These are phyloP conservation scores for Solea senegalensis DNA, from an alignment of 2,113 vertebrate species.

Conservation along the genomic window DNA sequence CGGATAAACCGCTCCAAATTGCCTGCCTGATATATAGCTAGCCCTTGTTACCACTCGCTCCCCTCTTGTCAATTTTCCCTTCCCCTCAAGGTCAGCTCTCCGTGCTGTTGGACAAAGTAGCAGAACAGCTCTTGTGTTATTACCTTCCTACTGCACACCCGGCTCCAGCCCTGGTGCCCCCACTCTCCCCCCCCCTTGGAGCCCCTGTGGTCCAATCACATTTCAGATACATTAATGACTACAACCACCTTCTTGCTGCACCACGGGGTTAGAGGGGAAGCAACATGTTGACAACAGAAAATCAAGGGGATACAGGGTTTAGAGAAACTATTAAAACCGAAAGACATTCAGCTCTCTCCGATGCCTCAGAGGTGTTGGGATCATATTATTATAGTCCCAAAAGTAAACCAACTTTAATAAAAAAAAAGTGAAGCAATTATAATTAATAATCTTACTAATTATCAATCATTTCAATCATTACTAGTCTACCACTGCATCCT, in stretches of 20 bases:
- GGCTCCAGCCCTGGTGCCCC: constrained; percentile 3
- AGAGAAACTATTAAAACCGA: constrained; percentile 29
- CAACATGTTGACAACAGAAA: constrained; percentile 46
- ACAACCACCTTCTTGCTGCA: constrained; percentile 44
- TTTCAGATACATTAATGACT: constrained; percentile 52
- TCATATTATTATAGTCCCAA: not conserved
- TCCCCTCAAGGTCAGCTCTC: constrained; percentile 79
- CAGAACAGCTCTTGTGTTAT: constrained; percentile 57
- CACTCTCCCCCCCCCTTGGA: constrained; percentile 1
- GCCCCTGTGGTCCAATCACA: constrained; percentile 46
- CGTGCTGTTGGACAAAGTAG: constrained; percentile 69
- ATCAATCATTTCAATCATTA: no score
- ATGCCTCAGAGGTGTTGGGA: constrained; percentile 16
- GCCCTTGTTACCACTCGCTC: constrained; percentile 76
- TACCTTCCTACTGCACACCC: constrained; percentile 42
- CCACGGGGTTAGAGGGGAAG: constrained; percentile 38
- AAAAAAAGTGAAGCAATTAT: no score
- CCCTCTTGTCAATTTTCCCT: constrained; percentile 78
- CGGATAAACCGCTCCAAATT: constrained; percentile 82
- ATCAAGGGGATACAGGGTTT: constrained; percentile 35
- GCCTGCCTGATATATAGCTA: constrained; percentile 80
- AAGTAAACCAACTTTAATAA: not conserved
- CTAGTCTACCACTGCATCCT: no score
- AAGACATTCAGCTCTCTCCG: not conserved
- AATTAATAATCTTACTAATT: no score